Conservation (phyloP, 1,140 invertebrate genomes). For the Pseudomyrmex concolor region DNA sequence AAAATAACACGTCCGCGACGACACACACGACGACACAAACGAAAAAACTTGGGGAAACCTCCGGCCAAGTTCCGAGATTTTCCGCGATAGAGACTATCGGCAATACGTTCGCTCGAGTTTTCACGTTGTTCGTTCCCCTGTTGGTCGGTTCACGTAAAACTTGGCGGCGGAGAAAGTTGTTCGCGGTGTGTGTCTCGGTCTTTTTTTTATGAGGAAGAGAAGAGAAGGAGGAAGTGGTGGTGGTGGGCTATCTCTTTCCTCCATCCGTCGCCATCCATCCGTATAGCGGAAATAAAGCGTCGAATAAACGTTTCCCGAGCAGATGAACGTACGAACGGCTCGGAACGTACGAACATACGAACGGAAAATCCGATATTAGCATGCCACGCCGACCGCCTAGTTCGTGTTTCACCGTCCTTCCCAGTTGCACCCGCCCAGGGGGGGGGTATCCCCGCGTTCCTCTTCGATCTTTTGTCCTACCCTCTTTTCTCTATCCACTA, state of each 20-base stretch:
- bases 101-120: conserved; percentile 61
- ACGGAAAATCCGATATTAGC: conserved; percentile 76
- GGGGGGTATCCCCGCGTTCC: no score
- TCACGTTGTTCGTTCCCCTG: conserved; percentile 32
- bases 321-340: no score
- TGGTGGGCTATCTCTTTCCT: conserved; percentile 9
- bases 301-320: conserved; percentile 71
- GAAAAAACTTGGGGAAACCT: conserved; percentile 35
- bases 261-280: conserved; percentile 52
- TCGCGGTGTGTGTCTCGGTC: conserved; percentile 23
- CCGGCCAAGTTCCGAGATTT: conserved; percentile 12
- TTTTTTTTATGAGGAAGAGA: conserved; percentile 8
- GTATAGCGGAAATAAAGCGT: conserved; percentile 69
- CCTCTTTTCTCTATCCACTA: background rate
- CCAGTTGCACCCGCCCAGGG: no score
- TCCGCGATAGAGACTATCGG: conserved; percentile 26
- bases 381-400: conserved; percentile 72
- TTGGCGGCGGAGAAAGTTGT: conserved; percentile 60
- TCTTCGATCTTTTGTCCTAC: conserved; percentile 9
- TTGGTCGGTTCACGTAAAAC: conserved; percentile 17
- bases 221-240: no score
- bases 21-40: background rate
- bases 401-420: conserved; percentile 65
- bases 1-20: conserved; percentile 12
- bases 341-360: conserved; percentile 66